Conservation (phyloP, 2,888 invertebrate genomes). For the Dexiosoma caninum region DNA sequence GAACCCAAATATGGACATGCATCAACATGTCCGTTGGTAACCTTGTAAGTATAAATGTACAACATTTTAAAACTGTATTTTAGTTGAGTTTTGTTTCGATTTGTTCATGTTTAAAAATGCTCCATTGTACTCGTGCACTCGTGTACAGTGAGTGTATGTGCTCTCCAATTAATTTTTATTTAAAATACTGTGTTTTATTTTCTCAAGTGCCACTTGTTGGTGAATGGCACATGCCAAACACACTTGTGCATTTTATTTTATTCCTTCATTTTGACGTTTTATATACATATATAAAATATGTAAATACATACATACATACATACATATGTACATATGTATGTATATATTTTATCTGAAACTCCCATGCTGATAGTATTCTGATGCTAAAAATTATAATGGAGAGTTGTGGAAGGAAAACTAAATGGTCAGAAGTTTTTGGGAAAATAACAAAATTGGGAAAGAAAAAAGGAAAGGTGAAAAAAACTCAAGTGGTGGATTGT, state of each 20-base stretch:
- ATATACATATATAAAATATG: constrained; percentile 33
- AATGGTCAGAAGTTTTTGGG: constrained; percentile 65
- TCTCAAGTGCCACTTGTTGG: constrained; percentile 60
- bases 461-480: constrained; percentile 30
- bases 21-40: constrained; percentile 35
- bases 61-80: constrained; percentile 60
- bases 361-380: not conserved
- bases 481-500: constrained; percentile 62
- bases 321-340: not conserved
- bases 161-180: constrained; percentile 65
- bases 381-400: not conserved
- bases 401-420: constrained; percentile 8
- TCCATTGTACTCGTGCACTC: constrained; percentile 43
- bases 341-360: not conserved
- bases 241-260: constrained; percentile 50
- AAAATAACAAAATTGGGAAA: constrained; percentile 25
- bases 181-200: constrained; percentile 65
- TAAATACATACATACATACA: not conserved
- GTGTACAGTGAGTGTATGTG: constrained; percentile 39
- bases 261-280: constrained; percentile 38
- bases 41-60: constrained; percentile 45
- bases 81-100: constrained; percentile 63
- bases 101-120: constrained; percentile 53
- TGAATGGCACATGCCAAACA: constrained; percentile 64
- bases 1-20: not conserved